Conservation (phyloP, 2,888 invertebrate species). For the Apotomis capreana region DNA sequence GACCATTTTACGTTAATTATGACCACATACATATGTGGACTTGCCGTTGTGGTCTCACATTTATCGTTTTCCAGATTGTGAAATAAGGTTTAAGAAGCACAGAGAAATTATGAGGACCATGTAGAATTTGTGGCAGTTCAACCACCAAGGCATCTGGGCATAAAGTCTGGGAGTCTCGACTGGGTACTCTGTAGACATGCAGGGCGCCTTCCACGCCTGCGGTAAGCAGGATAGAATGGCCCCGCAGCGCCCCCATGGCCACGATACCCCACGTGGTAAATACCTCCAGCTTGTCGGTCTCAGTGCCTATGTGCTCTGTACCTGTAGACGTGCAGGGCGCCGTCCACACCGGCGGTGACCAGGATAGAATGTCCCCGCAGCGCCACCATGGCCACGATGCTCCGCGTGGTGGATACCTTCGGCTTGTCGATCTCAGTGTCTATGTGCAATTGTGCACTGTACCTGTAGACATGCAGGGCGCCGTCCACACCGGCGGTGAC, state of each 20-base stretch:
- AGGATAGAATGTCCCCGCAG: constrained; percentile 88
- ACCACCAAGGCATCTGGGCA: no score
- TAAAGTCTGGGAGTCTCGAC: no score
- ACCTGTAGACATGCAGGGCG: constrained; percentile 76
- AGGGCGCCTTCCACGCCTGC: constrained; percentile 89
- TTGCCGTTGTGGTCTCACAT: no score
- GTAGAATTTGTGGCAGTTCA: no score
- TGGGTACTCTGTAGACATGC: constrained; percentile 81
- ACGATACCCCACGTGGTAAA: constrained; percentile 85
- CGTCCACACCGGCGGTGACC: constrained; percentile 88
- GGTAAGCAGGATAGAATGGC: constrained; percentile 87
- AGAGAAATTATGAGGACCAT: no score
- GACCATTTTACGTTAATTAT: no score
- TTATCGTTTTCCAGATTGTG: no score
- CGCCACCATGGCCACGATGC: constrained; percentile 86
- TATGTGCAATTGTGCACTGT: no score
- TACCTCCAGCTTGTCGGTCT: no score
- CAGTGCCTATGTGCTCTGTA: constrained; percentile 64
- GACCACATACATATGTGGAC: no score
- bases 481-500: constrained; percentile 90
- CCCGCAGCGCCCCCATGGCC: constrained; percentile 87
- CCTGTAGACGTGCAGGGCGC: constrained; percentile 81
- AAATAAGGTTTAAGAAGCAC: no score
- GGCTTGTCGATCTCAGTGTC: no score
- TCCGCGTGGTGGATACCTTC: constrained; percentile 57